Base-by-base conservation (phyloP, 1,140 invertebrate species). In the Hyphantria cunea region DNA sequence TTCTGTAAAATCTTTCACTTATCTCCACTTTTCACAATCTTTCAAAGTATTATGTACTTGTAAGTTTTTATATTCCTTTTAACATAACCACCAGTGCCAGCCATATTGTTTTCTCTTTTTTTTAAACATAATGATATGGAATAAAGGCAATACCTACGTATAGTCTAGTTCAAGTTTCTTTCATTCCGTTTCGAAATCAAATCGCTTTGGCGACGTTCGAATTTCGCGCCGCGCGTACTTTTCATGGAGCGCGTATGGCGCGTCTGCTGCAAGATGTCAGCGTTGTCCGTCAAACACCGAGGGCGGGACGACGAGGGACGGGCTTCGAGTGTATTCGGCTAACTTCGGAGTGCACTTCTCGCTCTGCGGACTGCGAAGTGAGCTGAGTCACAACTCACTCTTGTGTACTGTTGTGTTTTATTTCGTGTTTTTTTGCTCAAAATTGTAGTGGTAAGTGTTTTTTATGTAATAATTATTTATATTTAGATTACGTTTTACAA, bases 181-280 rank as follows among this genome's bases (percentile, higher is more conserved):
- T 72, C 74, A 76, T 78, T 69, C 54, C 66, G 72, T 77, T 79
- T 68, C 75, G 52, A 61, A 73, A 75, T 70, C 65, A 68, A 70
- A 66, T 68, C 76, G 72, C 70, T 63, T 64, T 14, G 37, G 13
- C 59, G 34, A 66, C 66, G 66, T 72, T 76, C 63, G 52, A 50
- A 70, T 64, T 78, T 84, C 72, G 71, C 81, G 74, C 73, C 74
- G 72, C 79, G 72, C 83, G 80, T 81, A 71, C 71, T 68, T 64
- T 73, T 78, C 80, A 76, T 74, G 64, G 69, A 75, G 77, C 83
- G 83, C 82, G 73, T 75, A 67, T 74, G 62, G 74, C 79, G 79
- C 80, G 79, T 86, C 76, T 86, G 80, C 81, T 81, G 69, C 37
- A 54, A 47, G 68, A 37, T 61, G 83, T 78, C 76, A 83, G 47